Base-by-base conservation (phyloP, 2,797 vertebrate species). In the Ispidina picta region DNA sequence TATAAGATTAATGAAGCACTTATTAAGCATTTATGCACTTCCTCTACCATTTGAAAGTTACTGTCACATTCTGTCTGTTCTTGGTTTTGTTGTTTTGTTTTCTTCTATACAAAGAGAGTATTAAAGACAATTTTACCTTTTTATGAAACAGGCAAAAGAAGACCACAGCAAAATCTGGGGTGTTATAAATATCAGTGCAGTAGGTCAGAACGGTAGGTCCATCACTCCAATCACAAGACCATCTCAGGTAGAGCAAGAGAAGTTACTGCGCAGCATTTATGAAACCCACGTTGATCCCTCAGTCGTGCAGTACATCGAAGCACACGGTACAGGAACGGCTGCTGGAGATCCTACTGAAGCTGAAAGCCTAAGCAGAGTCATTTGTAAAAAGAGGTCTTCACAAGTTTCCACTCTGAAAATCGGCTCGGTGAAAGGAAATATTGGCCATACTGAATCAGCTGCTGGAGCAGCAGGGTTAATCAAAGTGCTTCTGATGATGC, bases 401-500 rank as follows among this genome's bases (percentile, higher is more conserved):
- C 89, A 59, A 71, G 93, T 89, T 65, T 93, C 96, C 17, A 35
- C 68, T 37, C 96, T 99, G 41, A 82, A 72, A 91, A 96, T 99
- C 2, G 98, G 98, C 29, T 99, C 99, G 21, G 97, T 99, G 76
- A 99, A 99, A 96, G 97, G 98, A 72, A 99, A 99, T 92, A 98
- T 98, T 55, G 98, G 98, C 86, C 98, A 99, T 77, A 98, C 98
- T 2, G 98, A 99, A 93, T 98, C 98, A 59, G 98, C 98, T n/a
- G 98, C 98, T 15, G 98, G 98, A 84, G 97, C 98, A 59, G 98
- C 98, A 1, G 98, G 96, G 59, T 97, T 99, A 15, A 98, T 99
- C 88, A 99, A 99, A 96, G 98, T 99, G 75, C 98, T 99, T 22
- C 91, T 99, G 54, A 99, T 99, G 98, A 98, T 99, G 98, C 98